Conservation (phyloP, 2,113 vertebrate genomes). For the Dromiciops gliroides region DNA sequence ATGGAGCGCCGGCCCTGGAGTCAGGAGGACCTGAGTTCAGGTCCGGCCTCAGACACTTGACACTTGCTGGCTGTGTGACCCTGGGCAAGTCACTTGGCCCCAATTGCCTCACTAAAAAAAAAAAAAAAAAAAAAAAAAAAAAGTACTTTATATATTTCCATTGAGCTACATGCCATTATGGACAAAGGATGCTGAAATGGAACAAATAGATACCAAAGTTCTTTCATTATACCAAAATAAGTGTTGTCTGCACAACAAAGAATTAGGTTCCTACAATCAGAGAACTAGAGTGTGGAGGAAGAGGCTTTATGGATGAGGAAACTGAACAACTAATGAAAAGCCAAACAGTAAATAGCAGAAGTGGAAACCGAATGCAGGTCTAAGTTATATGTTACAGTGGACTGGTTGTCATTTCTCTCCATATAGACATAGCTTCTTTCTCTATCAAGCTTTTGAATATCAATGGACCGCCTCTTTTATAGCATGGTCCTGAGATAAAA, state of each 20-base stretch:
- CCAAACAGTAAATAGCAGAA: neutral
- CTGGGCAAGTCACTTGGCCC: too few relatives aligned
- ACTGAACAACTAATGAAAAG: neutral
- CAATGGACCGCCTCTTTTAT: neutral
- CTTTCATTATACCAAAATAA: neutral
- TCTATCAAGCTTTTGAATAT: neutral
- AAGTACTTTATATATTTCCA: too few relatives aligned
- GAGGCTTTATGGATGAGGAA: neutral
- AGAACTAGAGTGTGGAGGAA: neutral
- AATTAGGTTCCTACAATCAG: neutral
- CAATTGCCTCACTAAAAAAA: too few relatives aligned
- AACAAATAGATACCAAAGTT: neutral
- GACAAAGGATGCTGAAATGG: neutral
- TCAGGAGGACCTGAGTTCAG: too few relatives aligned
- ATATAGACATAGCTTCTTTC: neutral
- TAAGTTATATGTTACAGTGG: neutral
- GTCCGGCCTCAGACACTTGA: too few relatives aligned
- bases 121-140: too few relatives aligned
- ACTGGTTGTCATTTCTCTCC: neutral
- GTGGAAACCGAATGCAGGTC: neutral
- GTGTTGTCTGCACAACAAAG: neutral
- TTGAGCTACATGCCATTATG: too few relatives aligned
- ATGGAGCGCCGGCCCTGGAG: too few relatives aligned
- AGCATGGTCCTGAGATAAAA: neutral
- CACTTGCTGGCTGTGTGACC: too few relatives aligned